Conservation (phyloP, 2,888 invertebrate species). For the Corbicula japonica region DNA sequence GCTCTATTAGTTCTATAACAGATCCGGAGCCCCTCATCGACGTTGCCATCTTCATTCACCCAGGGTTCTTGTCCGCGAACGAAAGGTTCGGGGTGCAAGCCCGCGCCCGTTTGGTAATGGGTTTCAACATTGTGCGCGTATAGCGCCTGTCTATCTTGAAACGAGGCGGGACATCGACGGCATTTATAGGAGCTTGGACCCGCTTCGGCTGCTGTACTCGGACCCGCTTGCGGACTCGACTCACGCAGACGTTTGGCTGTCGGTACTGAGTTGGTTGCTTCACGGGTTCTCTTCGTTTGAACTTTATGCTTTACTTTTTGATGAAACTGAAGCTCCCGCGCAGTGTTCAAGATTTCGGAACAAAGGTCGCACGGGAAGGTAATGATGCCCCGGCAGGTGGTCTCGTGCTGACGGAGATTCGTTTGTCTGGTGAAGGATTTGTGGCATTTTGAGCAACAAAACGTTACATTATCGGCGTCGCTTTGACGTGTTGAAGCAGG, state of each 20-base stretch:
- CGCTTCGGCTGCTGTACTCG: background rate
- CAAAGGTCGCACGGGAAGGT: slow-evolving; percentile 25
- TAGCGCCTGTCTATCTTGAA: slow-evolving; percentile 21
- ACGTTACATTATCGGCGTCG: background rate
- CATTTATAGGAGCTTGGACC: slow-evolving; percentile 31
- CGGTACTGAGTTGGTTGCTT: background rate
- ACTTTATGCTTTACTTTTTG: slow-evolving; percentile 31
- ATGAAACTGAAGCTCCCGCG: slow-evolving; percentile 20
- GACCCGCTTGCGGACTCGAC: background rate
- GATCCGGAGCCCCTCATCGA: slow-evolving; percentile 31
- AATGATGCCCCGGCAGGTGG: background rate
- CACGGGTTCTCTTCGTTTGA: background rate
- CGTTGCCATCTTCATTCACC: slow-evolving; percentile 13
- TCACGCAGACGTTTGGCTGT: background rate
- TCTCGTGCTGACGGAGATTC: background rate
- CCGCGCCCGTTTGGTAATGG: slow-evolving; percentile 36
- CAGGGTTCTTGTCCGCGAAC: slow-evolving; percentile 32
- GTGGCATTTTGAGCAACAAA: too few species aligned
- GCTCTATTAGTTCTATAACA: slow-evolving; percentile 34
- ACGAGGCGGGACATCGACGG: slow-evolving; percentile 25
- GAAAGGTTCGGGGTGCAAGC: slow-evolving; percentile 34
- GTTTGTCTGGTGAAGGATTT: background rate
- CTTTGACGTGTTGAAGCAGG: slow-evolving; percentile 2
- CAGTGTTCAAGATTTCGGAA: slow-evolving; percentile 12
- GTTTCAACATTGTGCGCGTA: slow-evolving; percentile 26